phyloP scores from a whole-genome alignment of 1,140 invertebrate genomes.

The Calosoma granatense region DNA sequence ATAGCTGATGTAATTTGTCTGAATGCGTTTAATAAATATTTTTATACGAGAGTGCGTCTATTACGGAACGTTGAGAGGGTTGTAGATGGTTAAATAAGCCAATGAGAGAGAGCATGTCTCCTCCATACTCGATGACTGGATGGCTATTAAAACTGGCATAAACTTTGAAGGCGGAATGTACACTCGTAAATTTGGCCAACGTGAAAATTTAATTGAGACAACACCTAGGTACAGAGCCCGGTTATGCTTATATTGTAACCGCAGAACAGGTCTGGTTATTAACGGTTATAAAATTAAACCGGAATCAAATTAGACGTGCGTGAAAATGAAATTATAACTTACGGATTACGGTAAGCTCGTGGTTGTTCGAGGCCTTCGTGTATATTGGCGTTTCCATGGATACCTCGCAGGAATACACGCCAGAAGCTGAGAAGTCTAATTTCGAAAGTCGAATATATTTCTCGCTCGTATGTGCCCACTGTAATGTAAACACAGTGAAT shows the following conservation, averaged over 20 bases:
- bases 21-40: too few relatives aligned
- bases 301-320: not conserved
- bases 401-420: constrained; percentile 64
- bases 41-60: too few relatives aligned
- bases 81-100: too few relatives aligned
- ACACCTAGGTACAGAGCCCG: too few relatives aligned
- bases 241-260: too few relatives aligned
- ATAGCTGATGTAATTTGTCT: too few relatives aligned
- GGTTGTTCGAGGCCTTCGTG: constrained; percentile 57
- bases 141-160: not conserved
- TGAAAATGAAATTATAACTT: too few relatives aligned
- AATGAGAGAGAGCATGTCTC: too few relatives aligned
- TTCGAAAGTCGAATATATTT: constrained; percentile 62
- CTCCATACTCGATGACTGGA: too few relatives aligned
- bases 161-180: not conserved
- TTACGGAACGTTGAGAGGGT: too few relatives aligned
- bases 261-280: not conserved
- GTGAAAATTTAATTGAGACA: not conserved
- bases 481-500: constrained; percentile 33
- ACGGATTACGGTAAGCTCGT: constrained; percentile 67
- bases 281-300: not conserved
- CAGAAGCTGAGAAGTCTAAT: constrained; percentile 61
- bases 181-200: constrained; percentile 1
- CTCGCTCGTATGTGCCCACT: constrained; percentile 59
- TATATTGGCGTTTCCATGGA: constrained; percentile 66